Base-by-base conservation (phyloP, 2,888 invertebrate species). In the Invenusta paracnida region DNA sequence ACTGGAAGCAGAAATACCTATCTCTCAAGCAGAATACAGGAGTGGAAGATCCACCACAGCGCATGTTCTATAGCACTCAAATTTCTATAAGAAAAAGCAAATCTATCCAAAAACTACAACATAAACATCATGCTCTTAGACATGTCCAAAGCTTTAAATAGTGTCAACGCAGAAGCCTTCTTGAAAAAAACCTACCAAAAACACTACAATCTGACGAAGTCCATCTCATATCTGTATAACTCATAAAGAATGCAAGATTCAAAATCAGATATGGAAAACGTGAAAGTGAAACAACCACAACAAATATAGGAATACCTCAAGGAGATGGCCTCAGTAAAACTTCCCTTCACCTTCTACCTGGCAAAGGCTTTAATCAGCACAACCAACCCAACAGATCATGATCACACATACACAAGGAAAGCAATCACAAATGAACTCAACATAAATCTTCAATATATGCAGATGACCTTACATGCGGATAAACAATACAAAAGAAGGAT, bases 1-100 rank as follows among this genome's bases (percentile, higher is more conserved):
- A 73, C 17, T 73, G 5, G 73, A 73, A 73, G 73, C 73, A 73
- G 73, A 73, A 73, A 73, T 73, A n/a, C 73, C 73, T 23, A 73
- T 23, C 5, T 73, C 73, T 25, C 73, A 73, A 73, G 73, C 73
- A 73, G 73, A 5, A 13, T 23, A 73, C 73, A 73, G 73, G 27
- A 73, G 23, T 23, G 73, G 73, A 23, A 73, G 73, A 73, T 73
- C 73, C 11, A 73, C 73, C 27, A 73, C 73, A 23, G 73, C 5
- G 27, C 73, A 73, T 23, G 73, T 73, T 73, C 73, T 73, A n/a
- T n/a, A 2, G 5, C 27, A 73, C 17, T 73, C 73, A 73, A 73
- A 73, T 23, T 25, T 2, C 17, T 73, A 13, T 2, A 2, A 23
- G 27, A 73, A 73, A 73, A 73, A 73, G 2, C 27, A 5, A 73